A percentile compares a stretch with the other conserved stretches of the same genome.
Conservation (phyloP, 2,888 invertebrate species). For the Eutolmus rufibarbis region DNA sequence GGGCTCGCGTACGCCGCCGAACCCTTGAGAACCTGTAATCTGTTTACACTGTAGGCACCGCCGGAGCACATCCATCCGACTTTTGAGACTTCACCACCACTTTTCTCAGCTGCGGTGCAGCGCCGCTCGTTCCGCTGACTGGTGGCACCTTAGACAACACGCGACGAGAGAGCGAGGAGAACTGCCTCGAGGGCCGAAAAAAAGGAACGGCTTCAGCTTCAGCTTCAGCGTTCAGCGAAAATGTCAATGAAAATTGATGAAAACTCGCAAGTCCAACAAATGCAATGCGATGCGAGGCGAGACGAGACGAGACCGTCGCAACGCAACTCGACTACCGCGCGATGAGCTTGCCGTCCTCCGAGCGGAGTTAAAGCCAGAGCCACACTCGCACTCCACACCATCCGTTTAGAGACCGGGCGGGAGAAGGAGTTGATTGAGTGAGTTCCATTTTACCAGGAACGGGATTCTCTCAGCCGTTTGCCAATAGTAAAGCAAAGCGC, state of each 20-base stretch:
- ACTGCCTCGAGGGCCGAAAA: neutral
- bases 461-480: neutral
- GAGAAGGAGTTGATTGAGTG: neutral
- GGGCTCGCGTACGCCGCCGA: neutral
- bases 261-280: neutral
- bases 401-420: too few species aligned
- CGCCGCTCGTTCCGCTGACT: neutral
- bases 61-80: neutral
- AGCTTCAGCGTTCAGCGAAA: neutral
- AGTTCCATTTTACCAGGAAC: neutral
- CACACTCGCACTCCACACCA: too few species aligned
- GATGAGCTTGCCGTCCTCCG: neutral
- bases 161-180: neutral
- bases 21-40: neutral
- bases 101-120: neutral
- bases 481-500: neutral
- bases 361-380: neutral
- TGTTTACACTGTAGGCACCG: slow-evolving; percentile 6
- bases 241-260: neutral
- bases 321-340: neutral
- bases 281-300: neutral
- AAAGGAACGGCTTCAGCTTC: too few species aligned
- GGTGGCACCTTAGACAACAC: neutral
- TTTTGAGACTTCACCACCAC: neutral
- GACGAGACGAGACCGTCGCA: neutral